Percentiles rank a stretch among this genome's conserved stretches.
phyloP scores from a whole-genome alignment of 2,797 vertebrate species.

The Chiloscyllium punctatum region DNA sequence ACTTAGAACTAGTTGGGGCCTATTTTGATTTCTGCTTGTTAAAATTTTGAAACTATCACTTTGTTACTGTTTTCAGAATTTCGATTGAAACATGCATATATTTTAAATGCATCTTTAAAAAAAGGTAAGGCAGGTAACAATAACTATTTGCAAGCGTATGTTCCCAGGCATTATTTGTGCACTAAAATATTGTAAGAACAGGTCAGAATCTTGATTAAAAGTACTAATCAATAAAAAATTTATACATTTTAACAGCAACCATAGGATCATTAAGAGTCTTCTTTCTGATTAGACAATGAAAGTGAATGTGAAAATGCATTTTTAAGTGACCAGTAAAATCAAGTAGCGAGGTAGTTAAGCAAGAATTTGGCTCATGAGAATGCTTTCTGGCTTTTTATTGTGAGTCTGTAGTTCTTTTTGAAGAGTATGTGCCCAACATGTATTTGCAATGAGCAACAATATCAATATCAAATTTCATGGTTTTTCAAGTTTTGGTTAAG shows the following conservation, averaged over 20 bases:
- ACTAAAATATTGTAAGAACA: background rate
- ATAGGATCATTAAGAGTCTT: background rate
- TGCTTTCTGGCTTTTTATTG: background rate
- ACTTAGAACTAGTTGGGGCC: background rate
- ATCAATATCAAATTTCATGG: background rate
- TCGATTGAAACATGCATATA: background rate
- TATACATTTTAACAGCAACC: background rate
- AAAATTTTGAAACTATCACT: background rate
- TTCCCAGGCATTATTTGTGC: background rate
- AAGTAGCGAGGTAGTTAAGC: background rate
- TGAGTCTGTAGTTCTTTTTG: background rate
- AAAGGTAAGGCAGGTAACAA: background rate
- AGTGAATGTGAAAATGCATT: background rate
- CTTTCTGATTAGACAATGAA: background rate
- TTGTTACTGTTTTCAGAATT: background rate
- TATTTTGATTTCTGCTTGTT: background rate
- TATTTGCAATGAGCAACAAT: too few relatives aligned
- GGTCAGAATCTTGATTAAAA: background rate
- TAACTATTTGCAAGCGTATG: background rate
- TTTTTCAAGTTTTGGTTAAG: background rate
- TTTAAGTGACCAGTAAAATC: background rate
- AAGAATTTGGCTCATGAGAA: background rate
- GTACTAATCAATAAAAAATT: background rate
- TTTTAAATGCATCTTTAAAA: background rate
- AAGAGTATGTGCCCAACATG: too few relatives aligned